A percentile compares a stretch with the other conserved stretches of the same genome.
These are phyloP conservation scores for Luscinia luscinia DNA, from an alignment of 2,797 vertebrate species.

Conservation along the genomic window DNA sequence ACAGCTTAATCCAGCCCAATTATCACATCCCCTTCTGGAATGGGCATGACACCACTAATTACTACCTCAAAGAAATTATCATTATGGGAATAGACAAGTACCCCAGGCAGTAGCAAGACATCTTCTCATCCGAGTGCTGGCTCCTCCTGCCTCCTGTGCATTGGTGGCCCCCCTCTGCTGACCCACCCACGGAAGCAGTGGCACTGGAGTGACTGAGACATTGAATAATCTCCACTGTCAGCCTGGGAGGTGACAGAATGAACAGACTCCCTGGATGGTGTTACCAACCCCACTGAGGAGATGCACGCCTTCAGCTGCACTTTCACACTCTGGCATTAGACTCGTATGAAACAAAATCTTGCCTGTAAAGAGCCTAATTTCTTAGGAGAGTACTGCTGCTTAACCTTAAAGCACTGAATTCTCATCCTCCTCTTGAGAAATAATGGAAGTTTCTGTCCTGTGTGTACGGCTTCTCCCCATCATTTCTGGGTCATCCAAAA, in stretches of 20 bases:
- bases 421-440: not conserved
- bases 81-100: slow-evolving; percentile 53
- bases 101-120: slow-evolving; percentile 38
- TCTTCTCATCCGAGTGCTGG: not conserved
- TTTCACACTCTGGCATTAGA: slow-evolving; percentile 20
- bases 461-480: not conserved
- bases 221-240: slow-evolving; percentile 62
- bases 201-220: slow-evolving; percentile 41
- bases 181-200: slow-evolving; percentile 49
- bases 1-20: not conserved
- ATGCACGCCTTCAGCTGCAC: slow-evolving; percentile 38
- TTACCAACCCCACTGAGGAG: slow-evolving; percentile 51
- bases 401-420: not conserved
- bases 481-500: not conserved
- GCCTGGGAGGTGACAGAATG: not conserved
- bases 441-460: not conserved
- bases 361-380: slow-evolving; percentile 7
- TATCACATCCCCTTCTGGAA: not conserved
- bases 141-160: not conserved
- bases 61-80: slow-evolving; percentile 25
- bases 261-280: not conserved
- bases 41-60: slow-evolving; percentile 40
- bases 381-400: not conserved
- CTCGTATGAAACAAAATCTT: slow-evolving; percentile 8
- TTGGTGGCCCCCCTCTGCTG: slow-evolving; percentile 25